These are phyloP conservation scores for Diceros bicornis DNA, from an alignment of 2,797 vertebrate genomes.

Conservation along the genomic window DNA sequence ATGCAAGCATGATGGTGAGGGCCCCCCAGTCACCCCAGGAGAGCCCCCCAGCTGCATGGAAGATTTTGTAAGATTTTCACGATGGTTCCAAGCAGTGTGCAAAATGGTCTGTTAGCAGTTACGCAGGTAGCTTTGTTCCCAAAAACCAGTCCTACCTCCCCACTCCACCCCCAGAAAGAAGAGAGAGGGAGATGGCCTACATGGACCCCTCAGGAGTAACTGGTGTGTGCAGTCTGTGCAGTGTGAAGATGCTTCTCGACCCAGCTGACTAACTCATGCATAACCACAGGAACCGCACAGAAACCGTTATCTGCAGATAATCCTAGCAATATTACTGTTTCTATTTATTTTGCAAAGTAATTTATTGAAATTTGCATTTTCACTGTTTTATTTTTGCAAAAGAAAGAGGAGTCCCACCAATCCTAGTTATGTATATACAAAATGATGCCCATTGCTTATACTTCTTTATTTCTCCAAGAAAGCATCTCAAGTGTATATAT, in stretches of 20 bases:
- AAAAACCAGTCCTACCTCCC: background rate
- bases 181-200: constrained; percentile 2
- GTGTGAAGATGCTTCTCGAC: background rate
- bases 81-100: background rate
- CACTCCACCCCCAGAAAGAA: background rate
- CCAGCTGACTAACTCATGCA: background rate
- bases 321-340: background rate
- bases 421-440: constrained; percentile 64
- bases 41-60: background rate
- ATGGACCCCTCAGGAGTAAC: background rate
- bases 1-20: background rate
- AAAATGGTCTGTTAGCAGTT: background rate
- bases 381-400: constrained; percentile 54
- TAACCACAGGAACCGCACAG: background rate
- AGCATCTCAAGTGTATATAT: background rate
- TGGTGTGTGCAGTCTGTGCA: rapidly evolving
- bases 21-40: background rate
- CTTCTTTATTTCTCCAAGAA: constrained; percentile 26
- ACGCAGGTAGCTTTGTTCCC: rapidly evolving
- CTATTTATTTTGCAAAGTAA: constrained; percentile 58
- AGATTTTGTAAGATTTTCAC: background rate
- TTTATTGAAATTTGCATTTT: constrained; percentile 58
- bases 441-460: background rate
- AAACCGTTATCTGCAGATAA: background rate
- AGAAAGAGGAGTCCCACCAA: background rate